Percentiles rank a stretch among this genome's conserved stretches.
Conservation (phyloP, 2,113 vertebrate species). For the Irena cyanogastra region DNA sequence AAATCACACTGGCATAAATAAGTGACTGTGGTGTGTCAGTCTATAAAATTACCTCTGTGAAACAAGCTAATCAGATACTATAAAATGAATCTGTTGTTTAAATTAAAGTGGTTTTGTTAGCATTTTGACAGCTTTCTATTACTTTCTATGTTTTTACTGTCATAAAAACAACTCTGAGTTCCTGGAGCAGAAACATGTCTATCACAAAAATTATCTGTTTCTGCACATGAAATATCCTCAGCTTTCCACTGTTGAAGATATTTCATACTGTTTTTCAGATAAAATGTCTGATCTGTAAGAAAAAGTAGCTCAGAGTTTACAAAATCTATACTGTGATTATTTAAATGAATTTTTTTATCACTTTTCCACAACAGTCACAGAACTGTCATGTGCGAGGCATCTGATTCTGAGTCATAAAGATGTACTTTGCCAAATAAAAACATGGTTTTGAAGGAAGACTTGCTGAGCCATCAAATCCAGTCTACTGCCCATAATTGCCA, state of each 20-base stretch:
- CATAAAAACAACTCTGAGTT: background rate
- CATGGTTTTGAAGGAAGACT: background rate
- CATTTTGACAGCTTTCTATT: background rate
- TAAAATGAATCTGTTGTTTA: background rate
- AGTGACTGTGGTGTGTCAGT: background rate
- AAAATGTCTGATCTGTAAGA: background rate
- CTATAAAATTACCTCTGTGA: background rate
- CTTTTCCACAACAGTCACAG: background rate
- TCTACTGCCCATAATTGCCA: background rate
- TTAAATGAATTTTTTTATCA: background rate
- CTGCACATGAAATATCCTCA: background rate
- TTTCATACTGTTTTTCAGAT: background rate
- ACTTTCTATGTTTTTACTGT: background rate
- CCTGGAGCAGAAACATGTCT: background rate
- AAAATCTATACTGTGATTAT: background rate
- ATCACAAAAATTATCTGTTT: background rate
- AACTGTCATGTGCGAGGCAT: background rate
- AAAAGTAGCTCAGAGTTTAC: background rate
- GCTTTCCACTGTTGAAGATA: background rate
- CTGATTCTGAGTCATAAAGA: constrained; percentile 23
- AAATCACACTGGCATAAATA: background rate
- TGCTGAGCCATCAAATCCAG: background rate
- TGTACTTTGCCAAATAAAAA: background rate
- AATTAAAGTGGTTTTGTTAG: background rate
- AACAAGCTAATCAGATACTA: background rate